Conservation (phyloP, 2,113 vertebrate species). For the Phrynosoma platyrhinos region DNA sequence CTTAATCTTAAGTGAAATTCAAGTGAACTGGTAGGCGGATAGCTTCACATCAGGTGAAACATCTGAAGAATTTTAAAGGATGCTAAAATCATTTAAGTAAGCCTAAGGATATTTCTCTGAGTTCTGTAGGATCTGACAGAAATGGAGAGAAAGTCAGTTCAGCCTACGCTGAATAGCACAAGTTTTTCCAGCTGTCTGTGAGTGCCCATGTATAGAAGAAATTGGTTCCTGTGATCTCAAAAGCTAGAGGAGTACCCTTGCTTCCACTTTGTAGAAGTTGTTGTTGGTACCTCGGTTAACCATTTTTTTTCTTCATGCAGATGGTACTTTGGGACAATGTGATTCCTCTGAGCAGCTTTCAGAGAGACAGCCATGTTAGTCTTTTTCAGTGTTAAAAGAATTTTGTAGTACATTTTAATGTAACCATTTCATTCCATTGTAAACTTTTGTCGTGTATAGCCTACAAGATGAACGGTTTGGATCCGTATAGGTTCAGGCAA, state of each 20-base stretch:
- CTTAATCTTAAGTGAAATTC: not conserved
- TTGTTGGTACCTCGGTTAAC: not conserved
- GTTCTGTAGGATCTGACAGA: not conserved
- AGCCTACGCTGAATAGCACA: not conserved
- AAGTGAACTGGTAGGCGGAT: not conserved
- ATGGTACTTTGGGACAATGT: not conserved
- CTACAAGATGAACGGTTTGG: too few relatives aligned
- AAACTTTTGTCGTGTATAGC: too few relatives aligned
- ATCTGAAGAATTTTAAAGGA: not conserved
- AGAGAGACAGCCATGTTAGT: not conserved
- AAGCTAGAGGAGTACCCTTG: not conserved
- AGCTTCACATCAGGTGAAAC: not conserved
- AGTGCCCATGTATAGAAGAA: not conserved
- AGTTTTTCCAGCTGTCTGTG: not conserved
- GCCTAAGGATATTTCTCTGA: not conserved
- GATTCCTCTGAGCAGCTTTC: too few relatives aligned
- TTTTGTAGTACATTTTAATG: too few relatives aligned
- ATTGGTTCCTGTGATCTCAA: not conserved
- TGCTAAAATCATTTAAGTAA: not conserved
- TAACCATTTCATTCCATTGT: too few relatives aligned
- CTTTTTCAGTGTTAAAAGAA: not conserved
- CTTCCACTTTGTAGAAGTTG: not conserved
- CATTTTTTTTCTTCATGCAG: not conserved
- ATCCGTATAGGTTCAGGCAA: not conserved
- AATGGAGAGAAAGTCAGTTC: not conserved